Conservation (phyloP, 2,113 vertebrate species). For the Balaeniceps rex region DNA sequence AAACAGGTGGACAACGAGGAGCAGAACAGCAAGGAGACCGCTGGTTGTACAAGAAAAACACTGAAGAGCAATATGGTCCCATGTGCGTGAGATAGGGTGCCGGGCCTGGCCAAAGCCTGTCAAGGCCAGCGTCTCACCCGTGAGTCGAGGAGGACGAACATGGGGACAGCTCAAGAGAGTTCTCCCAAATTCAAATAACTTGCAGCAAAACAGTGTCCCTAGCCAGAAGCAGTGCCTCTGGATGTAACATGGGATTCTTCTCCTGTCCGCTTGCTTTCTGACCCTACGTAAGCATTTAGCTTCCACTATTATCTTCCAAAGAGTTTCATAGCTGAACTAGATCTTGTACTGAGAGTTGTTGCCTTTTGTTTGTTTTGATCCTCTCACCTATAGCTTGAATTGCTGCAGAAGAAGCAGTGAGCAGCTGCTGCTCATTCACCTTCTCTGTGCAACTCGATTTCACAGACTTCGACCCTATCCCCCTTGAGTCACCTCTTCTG, state of each 20-base stretch:
- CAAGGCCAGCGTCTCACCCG: background rate
- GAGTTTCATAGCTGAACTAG: background rate
- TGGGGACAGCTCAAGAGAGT: background rate
- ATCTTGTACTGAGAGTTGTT: background rate
- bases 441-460: background rate
- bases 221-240: background rate
- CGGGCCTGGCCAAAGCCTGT: background rate
- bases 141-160: fast-evolving
- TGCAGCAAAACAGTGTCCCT: background rate
- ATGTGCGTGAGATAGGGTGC: background rate
- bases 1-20: background rate
- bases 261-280: background rate
- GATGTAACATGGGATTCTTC: background rate
- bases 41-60: background rate
- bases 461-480: background rate
- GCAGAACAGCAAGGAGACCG: background rate
- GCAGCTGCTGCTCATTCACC: background rate
- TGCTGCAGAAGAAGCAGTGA: background rate
- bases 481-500: background rate
- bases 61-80: background rate
- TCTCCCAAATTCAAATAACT: background rate
- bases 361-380: background rate
- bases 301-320: background rate
- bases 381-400: background rate
- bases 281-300: background rate